Base-by-base conservation (phyloP, 2,888 invertebrate genomes). In the Heliconius ethilla region DNA sequence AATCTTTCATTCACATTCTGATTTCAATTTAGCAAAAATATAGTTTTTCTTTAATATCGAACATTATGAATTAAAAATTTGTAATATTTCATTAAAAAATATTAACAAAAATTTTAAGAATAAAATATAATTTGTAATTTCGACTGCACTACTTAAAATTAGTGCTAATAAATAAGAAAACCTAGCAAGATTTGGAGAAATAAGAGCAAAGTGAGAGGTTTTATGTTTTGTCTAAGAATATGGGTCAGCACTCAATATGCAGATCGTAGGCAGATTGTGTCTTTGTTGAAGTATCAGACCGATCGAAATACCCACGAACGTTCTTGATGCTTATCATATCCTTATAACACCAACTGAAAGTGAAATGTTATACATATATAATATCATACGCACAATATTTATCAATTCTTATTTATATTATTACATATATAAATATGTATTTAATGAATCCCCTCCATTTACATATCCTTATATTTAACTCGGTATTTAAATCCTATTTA, bases 231-330 rank as follows among this genome's bases (percentile, higher is more conserved):
- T n/a, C 27, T n/a, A 37, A 6, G 40, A 76, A 80, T 72, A 78
- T 70, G 66, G 74, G 70, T 75, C 77, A 80, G 55, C 78, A 78
- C 78, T 79, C 79, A 77, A 78, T 82, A 82, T 80, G 79, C 79
- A 79, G 80, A 82, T 82, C 77, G 78, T 73, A 80, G 74, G 70
- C 51, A 79, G 80, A 82, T 80, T 78, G 70, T 69, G 73, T 76
- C 76, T 76, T 76, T 82, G 76, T 80, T 78, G 72, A 77, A 78
- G 72, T 62, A 75, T 75, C 74, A 76, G 77, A 75, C 55, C 75
- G 67, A 37, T 74, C 74, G 63, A 78, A 75, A 79, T 78, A 76
- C 37, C 74, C 55, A 25, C 67, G 33, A 75, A 78, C 62, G 69
- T 65, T 69, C 51, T 63, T 63, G 74, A 72, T 65, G 10, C 27